Evolutionary conservation across 2,888 invertebrate genomes (phyloP).

Genomic region (Hyles lineata): DNA sequence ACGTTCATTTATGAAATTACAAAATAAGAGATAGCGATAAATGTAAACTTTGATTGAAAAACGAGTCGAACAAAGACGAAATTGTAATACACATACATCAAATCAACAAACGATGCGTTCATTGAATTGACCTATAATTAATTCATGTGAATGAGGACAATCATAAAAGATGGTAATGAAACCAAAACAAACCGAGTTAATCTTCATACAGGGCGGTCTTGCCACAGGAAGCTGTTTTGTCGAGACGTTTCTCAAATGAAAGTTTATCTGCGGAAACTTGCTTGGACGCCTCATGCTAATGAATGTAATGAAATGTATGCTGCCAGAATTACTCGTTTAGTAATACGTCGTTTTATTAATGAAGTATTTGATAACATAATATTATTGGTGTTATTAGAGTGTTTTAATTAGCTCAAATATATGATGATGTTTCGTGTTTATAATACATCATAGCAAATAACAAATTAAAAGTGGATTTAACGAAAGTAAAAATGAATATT

Average conservation of each 20-base stretch:
- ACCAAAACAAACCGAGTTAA: neutral
- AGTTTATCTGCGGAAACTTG: conserved; percentile 9
- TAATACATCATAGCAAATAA: no score
- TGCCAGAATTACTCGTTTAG: neutral
- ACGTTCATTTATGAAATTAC: neutral
- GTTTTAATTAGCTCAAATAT: no score
- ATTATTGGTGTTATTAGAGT: neutral
- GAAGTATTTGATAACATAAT: neutral
- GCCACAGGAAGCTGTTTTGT: neutral
- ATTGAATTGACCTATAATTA: conserved; percentile 14
- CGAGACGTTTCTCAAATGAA: neutral
- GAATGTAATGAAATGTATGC: neutral
- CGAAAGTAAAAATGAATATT: no score
- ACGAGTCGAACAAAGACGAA: neutral
- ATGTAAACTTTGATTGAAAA: neutral
- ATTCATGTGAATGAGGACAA: neutral
- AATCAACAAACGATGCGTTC: neutral
- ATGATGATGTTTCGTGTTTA: no score
- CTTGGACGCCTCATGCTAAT: neutral
- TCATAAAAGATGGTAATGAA: neutral
- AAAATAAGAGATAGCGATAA: neutral
- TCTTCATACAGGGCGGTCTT: neutral
- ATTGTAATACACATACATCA: neutral
- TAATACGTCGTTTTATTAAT: neutral
- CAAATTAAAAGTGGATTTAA: no score